phyloP scores from a whole-genome alignment of 2,797 vertebrate species.

The Hydrophis major region DNA sequence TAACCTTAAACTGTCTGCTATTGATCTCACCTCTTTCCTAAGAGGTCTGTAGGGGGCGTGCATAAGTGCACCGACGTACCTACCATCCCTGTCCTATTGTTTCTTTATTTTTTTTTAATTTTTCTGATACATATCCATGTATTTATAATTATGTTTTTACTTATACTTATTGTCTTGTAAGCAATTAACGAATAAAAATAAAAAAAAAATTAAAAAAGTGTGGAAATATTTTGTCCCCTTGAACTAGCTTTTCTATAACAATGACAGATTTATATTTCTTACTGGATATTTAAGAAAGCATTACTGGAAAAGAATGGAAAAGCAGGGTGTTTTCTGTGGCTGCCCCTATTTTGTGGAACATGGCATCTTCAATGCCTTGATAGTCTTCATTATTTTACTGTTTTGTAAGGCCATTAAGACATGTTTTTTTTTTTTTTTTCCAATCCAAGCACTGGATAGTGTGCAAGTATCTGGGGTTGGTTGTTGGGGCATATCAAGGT shows the following conservation, averaged over 20 bases:
- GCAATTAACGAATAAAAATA: no score
- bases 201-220: no score
- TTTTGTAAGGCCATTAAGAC: neutral
- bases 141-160: no score
- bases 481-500: neutral
- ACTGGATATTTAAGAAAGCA: neutral
- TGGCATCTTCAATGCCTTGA: neutral
- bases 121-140: no score
- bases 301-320: neutral
- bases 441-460: neutral
- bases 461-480: neutral
- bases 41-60: no score
- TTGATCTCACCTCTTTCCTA: no score
- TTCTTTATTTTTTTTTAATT: no score
- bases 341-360: neutral
- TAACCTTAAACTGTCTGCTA: no score
- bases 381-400: neutral
- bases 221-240: neutral
- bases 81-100: no score
- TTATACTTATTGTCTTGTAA: no score
- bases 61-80: no score
- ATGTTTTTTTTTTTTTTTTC: neutral
- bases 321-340: neutral
- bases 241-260: neutral
- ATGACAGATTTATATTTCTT: neutral